A percentile compares a stretch with the other conserved stretches of the same genome.
These are phyloP conservation scores for Fratercula arctica DNA, from an alignment of 2,797 vertebrate genomes.

Conservation along the genomic window DNA sequence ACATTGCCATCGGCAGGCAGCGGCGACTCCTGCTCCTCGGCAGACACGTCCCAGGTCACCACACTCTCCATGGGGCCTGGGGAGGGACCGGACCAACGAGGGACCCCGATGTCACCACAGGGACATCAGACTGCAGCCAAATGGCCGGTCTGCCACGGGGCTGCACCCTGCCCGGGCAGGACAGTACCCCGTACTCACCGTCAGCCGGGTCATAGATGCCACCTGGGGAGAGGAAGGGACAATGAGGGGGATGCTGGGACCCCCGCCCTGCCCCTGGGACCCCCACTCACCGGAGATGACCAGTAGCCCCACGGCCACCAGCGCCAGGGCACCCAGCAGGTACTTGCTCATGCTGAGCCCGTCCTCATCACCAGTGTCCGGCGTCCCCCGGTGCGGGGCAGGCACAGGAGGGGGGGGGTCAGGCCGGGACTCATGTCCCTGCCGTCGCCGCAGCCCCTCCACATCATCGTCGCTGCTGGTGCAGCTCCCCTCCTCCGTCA, in stretches of 20 bases:
- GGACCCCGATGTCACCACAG: background rate
- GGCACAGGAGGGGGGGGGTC: rapidly evolving
- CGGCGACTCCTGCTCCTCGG: background rate
- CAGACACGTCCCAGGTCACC: background rate
- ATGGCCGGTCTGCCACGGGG: rapidly evolving
- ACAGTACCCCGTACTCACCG: constrained; percentile 26
- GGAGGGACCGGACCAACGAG: background rate
- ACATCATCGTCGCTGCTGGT: constrained; percentile 53
- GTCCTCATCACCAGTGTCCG: background rate
- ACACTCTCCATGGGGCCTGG: constrained; percentile 18
- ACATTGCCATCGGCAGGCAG: constrained; percentile 1
- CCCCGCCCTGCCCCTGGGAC: background rate
- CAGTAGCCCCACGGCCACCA: constrained; percentile 70
- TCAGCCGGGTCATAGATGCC: constrained; percentile 21
- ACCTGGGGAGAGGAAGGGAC: constrained; percentile 27
- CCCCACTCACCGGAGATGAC: constrained; percentile 63
- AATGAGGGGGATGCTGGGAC: background rate
- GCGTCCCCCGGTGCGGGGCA: rapidly evolving
- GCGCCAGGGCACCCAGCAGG: constrained; percentile 61
- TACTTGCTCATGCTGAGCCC: constrained; percentile 58
- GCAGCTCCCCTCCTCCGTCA: background rate
- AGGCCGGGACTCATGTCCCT: background rate
- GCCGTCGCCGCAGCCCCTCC: constrained; percentile 65
- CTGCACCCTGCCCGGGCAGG: rapidly evolving
- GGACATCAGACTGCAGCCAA: rapidly evolving